Evolutionary conservation across 2,113 vertebrate genomes (phyloP).

Genomic region (Chaetops frenatus): DNA sequence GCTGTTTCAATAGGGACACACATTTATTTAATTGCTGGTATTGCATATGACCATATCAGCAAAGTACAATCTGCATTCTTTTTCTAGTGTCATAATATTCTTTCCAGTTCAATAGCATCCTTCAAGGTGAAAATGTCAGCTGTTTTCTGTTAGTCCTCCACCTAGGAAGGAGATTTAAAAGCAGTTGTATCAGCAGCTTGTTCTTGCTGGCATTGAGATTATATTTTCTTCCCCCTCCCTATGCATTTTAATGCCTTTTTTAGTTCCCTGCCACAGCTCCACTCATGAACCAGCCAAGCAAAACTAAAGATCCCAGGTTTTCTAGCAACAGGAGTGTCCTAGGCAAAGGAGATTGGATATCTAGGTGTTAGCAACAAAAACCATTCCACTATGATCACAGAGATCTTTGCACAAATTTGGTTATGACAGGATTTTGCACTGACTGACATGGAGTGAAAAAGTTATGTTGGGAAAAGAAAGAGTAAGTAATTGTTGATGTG

Average conservation of each 20-base stretch:
- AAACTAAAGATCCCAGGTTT: neutral
- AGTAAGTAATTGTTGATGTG: neutral
- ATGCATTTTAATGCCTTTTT: neutral
- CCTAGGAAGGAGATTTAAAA: neutral
- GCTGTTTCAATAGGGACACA: neutral
- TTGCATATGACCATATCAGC: neutral
- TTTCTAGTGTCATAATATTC: neutral
- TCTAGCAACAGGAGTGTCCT: neutral
- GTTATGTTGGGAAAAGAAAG: neutral
- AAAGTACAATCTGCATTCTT: neutral
- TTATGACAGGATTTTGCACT: neutral
- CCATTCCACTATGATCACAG: neutral
- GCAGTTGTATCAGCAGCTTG: neutral
- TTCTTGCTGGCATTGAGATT: neutral
- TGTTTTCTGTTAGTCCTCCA: neutral
- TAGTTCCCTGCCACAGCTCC: neutral
- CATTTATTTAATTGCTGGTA: neutral
- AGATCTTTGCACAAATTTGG: neutral
- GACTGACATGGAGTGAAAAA: neutral
- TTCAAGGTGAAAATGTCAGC: conserved; percentile 5
- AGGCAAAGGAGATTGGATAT: neutral
- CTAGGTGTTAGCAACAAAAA: neutral
- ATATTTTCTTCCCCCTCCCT: neutral
- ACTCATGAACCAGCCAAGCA: neutral
- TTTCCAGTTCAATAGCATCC: neutral